Percentiles rank a stretch among this genome's conserved stretches.
These are phyloP conservation scores for Potamarius usumacintae DNA, from an alignment of 2,113 vertebrate species.

Conservation along the genomic window DNA sequence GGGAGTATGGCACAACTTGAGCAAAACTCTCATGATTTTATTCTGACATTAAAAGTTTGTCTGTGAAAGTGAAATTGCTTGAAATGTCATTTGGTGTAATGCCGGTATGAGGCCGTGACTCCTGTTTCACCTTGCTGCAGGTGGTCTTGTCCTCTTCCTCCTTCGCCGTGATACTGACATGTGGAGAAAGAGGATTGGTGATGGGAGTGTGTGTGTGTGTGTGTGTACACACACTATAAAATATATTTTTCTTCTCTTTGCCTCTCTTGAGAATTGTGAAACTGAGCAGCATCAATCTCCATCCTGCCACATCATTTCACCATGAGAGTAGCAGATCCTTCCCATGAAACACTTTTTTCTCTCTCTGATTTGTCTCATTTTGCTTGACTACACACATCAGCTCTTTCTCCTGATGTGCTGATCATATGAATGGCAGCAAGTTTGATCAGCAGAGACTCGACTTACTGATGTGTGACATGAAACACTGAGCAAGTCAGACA, in stretches of 20 bases:
- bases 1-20: too few relatives aligned
- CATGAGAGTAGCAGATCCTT: neutral
- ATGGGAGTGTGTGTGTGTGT: neutral
- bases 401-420: neutral
- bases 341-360: neutral
- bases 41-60: too few relatives aligned
- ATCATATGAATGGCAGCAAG: conserved; percentile 17
- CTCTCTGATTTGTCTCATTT: neutral
- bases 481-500: neutral
- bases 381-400: conserved; percentile 6
- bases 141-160: neutral
- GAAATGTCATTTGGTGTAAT: too few relatives aligned
- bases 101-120: too few relatives aligned
- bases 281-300: neutral
- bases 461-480: conserved; percentile 1
- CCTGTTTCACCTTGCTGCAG: neutral
- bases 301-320: neutral
- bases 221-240: neutral
- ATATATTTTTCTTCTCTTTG: neutral
- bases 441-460: neutral
- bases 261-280: neutral
- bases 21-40: too few relatives aligned
- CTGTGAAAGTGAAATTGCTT: too few relatives aligned
- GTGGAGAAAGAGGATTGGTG: neutral
- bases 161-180: neutral